Base-by-base conservation (phyloP, 2,113 vertebrate species). In the Cygnus atratus region DNA sequence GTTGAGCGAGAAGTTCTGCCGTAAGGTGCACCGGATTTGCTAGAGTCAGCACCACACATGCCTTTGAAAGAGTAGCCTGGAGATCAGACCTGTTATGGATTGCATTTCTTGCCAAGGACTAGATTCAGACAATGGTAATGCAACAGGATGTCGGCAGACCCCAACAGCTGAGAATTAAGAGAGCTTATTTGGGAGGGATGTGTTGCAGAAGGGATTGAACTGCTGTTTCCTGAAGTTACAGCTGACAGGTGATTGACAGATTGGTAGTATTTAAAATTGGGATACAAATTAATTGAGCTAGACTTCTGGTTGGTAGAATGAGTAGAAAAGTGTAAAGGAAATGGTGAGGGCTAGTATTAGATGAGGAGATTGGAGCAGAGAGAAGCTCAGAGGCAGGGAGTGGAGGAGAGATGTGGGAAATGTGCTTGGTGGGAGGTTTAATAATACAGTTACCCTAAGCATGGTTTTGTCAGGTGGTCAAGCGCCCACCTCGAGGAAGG, bases 191-290 rank as follows among this genome's bases (percentile, higher is more conserved):
- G 85, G 43, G 39, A 90, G 26, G 16, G 35, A 63, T 39, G 63
- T 44, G 39, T 22, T 44, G 24, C 72, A 77, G 74, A 88, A 72
- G 57, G 46, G 59, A 28, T 31, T 63, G 66, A 85, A 80, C 44
- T 80, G 39, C 33, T 93, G 50, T 88, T 93, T 86, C 35, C 63
- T 43, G 71, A 84, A 15, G 37, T 91, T 77, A 44, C 33, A 70
- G 72, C 29, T 88, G 91, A 83, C 78, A 93, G 57, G 3, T 79
- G 86, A 90, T 58, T 83, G 91, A 67, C 75, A 83, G 75, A n/a
- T 79, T 88, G 67, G 48, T 87, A 87, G 5, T 62, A 50, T 62
- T 82, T 37, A 62, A 80, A 88, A 74, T 18, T 88, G 44, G 65
- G 73, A 81, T 63, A 61, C 59, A 92, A 73, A 86, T 92, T 9